A percentile compares a stretch with the other conserved stretches of the same genome.
These are phyloP conservation scores for Cryptocephalus moraei DNA, from an alignment of 2,888 invertebrate species.

Conservation along the genomic window DNA sequence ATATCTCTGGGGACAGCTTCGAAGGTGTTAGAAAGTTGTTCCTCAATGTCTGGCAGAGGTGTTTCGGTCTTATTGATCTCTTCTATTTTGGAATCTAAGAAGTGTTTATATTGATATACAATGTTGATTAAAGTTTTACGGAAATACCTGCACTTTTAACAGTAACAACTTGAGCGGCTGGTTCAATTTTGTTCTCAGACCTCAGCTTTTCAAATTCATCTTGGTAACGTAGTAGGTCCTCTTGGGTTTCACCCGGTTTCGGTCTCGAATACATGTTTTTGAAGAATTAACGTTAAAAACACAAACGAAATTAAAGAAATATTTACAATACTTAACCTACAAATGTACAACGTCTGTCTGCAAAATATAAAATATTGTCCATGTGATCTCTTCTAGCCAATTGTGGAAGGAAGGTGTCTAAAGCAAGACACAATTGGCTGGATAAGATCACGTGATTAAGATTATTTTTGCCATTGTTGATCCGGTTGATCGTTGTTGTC, in stretches of 20 bases:
- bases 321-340: too few relatives aligned
- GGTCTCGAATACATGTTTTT: constrained; percentile 52
- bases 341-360: too few relatives aligned
- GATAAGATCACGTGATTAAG: too few relatives aligned
- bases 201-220: constrained; percentile 54
- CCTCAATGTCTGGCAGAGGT: constrained; percentile 17
- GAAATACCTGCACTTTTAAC: constrained; percentile 12
- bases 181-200: constrained; percentile 44
- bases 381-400: too few relatives aligned
- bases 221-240: constrained; percentile 65
- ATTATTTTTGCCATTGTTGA: too few relatives aligned
- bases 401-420: too few relatives aligned
- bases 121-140: neutral
- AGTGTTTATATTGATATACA: neutral
- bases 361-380: too few relatives aligned
- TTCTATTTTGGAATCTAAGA: constrained; percentile 7
- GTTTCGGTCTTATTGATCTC: constrained; percentile 6
- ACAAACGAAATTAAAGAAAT: too few relatives aligned
- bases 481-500: too few relatives aligned
- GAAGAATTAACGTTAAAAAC: too few relatives aligned
- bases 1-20: constrained; percentile 38
- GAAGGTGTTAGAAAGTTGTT: constrained; percentile 31
- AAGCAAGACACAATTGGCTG: too few relatives aligned
- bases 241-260: constrained; percentile 59
- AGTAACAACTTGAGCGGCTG: constrained; percentile 50